phyloP scores from a whole-genome alignment of 2,113 vertebrate genomes.

The Plotosus lineatus region DNA sequence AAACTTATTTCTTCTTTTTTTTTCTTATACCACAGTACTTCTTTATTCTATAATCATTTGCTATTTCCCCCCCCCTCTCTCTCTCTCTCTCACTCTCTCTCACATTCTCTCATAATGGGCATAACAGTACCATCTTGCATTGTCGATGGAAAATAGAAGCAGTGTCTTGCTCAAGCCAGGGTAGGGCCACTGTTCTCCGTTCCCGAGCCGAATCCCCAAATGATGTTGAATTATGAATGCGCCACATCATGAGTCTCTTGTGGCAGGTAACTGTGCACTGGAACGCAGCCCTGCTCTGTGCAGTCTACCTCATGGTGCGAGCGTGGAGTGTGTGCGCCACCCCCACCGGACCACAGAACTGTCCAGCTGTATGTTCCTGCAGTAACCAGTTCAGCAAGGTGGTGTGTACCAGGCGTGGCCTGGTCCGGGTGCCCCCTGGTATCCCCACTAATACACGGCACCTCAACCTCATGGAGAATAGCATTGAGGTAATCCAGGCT shows the following conservation, averaged over 20 bases:
- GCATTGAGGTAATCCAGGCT: conserved; percentile 93
- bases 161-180: conserved; percentile 85
- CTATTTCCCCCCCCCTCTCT: conserved; percentile 24
- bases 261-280: conserved; percentile 97
- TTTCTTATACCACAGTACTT: conserved; percentile 57
- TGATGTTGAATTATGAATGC: conserved; percentile 98
- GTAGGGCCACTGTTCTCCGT: conserved; percentile 85
- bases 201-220: conserved; percentile 80
- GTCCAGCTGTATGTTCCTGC: conserved; percentile 94
- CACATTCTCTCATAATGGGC: conserved; percentile 42
- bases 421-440: conserved; percentile 87
- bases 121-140: conserved; percentile 68
- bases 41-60: conserved; percentile 44
- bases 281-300: conserved; percentile 87
- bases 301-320: conserved; percentile 89
- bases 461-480: conserved; percentile 99
- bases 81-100: conserved; percentile 41
- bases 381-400: conserved; percentile 97
- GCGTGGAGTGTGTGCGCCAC: conserved; percentile 84
- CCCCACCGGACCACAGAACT: conserved; percentile 87
- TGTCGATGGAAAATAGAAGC: conserved; percentile 86
- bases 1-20: conserved; percentile 58
- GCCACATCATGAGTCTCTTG: conserved; percentile 98
- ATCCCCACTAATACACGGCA: conserved; percentile 92
- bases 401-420: conserved; percentile 91